Evolutionary conservation across 2,888 invertebrate genomes (phyloP).

Genomic region (Anoplius nigerrimus): DNA sequence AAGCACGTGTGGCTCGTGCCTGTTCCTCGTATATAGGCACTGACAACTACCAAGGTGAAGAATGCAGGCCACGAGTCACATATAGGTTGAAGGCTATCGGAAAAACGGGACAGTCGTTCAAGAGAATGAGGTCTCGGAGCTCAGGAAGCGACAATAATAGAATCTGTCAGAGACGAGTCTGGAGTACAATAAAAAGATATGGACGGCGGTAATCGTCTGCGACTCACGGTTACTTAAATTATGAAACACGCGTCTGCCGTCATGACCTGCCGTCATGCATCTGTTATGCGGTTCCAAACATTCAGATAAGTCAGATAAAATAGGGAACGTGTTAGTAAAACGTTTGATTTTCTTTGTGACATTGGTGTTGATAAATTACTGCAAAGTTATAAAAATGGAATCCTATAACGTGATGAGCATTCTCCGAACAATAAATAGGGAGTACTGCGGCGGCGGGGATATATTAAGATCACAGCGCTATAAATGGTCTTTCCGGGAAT

Average conservation of each 20-base stretch:
- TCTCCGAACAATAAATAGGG: too few relatives aligned
- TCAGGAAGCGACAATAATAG: constrained; percentile 17
- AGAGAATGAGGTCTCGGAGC: constrained; percentile 17
- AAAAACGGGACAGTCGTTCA: constrained; percentile 39
- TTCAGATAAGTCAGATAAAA: background rate
- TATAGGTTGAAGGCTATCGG: constrained; percentile 49
- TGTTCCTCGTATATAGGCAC: too few relatives aligned
- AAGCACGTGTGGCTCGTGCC: too few relatives aligned
- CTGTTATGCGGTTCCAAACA: constrained; percentile 3
- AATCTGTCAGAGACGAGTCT: constrained; percentile 41
- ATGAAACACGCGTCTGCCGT: background rate
- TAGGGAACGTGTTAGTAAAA: too few relatives aligned
- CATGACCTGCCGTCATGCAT: background rate
- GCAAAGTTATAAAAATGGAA: too few relatives aligned
- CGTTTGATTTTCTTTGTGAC: too few relatives aligned
- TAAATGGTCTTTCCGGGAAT: too few relatives aligned
- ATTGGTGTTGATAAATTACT: too few relatives aligned
- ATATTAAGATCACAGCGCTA: too few relatives aligned
- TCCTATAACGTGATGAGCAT: too few relatives aligned
- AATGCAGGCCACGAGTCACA: constrained; percentile 22
- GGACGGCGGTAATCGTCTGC: background rate
- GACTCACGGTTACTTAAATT: background rate
- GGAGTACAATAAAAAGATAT: constrained; percentile 10
- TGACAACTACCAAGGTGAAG: constrained; percentile 4
- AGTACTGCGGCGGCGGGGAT: too few relatives aligned